Evolutionary conservation across 35 echinoderm and acorn worm species (phyloP).

Genomic region (Nesometra sesokonis): DNA sequence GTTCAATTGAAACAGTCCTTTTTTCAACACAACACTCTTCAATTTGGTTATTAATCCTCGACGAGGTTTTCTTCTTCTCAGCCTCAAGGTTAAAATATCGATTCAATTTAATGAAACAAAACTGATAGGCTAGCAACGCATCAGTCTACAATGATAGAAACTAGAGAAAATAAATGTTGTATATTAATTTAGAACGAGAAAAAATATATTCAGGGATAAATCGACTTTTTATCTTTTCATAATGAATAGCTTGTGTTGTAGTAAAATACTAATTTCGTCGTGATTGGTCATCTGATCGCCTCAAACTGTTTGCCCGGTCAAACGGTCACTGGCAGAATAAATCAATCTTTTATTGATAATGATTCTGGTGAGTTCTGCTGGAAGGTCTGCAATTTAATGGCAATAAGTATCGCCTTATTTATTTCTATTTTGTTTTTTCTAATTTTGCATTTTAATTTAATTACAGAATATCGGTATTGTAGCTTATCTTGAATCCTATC

Average conservation of each 20-base stretch:
- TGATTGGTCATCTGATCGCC: neutral
- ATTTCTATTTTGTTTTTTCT: neutral
- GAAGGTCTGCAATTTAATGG: neutral
- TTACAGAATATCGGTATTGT: no score
- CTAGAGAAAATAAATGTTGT: no score
- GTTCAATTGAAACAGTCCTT: neutral
- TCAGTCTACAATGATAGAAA: no score
- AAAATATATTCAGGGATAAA: no score
- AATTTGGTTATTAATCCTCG: neutral
- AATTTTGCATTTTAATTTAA: neutral
- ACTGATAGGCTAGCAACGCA: neutral
- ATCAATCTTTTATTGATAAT: neutral
- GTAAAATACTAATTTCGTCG: neutral
- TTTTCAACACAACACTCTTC: neutral
- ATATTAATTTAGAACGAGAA: no score
- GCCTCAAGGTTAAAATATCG: neutral
- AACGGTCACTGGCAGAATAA: neutral
- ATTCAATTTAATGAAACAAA: neutral
- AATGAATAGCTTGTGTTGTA: no score
- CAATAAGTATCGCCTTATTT: neutral
- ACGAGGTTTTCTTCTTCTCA: neutral
- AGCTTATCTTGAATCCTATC: no score
- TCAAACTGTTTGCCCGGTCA: neutral
- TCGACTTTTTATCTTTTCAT: no score
- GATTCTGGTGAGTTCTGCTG: neutral